Conservation (phyloP, 2,797 vertebrate genomes). For the Buceros bicornis region DNA sequence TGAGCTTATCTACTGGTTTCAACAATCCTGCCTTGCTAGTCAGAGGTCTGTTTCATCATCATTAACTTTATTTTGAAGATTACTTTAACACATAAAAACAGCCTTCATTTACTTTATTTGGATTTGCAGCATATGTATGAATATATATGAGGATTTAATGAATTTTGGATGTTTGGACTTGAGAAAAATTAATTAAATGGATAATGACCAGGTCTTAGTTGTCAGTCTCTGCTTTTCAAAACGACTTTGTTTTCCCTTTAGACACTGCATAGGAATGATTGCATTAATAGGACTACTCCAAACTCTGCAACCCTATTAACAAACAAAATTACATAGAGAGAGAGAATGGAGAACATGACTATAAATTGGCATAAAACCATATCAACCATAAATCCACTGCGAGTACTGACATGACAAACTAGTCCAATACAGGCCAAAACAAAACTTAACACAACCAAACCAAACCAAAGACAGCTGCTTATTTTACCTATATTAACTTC, state of each 20-base stretch:
- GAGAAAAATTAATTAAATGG: neutral
- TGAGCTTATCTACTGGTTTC: neutral
- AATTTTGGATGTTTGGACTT: neutral
- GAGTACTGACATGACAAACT: neutral
- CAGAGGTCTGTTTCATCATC: neutral
- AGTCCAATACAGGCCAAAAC: neutral
- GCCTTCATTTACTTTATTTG: neutral
- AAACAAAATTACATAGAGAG: neutral
- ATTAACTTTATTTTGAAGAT: neutral
- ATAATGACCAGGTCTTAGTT: neutral
- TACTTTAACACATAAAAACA: neutral
- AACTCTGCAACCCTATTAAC: neutral
- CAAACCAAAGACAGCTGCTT: neutral
- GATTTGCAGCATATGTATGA: neutral
- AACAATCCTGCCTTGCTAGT: neutral
- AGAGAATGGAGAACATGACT: neutral
- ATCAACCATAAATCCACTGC: neutral
- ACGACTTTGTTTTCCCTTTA: neutral
- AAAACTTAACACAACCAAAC: neutral
- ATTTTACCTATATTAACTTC: neutral
- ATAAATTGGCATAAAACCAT: neutral
- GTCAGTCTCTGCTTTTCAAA: neutral
- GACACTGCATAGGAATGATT: neutral
- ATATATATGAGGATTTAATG: neutral
- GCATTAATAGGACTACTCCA: neutral